A percentile compares a stretch with the other conserved stretches of the same genome.
phyloP scores from a whole-genome alignment of 1,140 invertebrate genomes.

The Lepidurus couesii region DNA sequence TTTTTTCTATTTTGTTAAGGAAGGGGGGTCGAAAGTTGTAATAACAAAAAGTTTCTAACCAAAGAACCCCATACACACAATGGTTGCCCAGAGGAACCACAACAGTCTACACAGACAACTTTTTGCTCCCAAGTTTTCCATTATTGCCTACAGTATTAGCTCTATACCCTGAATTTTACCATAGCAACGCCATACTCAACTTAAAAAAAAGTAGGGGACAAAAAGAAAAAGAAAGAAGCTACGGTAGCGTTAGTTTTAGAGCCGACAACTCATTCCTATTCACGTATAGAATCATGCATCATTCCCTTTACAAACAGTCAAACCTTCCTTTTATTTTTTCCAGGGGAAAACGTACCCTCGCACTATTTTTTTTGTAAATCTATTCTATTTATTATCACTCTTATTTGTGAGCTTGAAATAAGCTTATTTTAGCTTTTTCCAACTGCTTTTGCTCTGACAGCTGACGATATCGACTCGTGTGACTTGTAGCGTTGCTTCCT shows the following conservation, averaged over 20 bases:
- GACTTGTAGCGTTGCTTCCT: no score
- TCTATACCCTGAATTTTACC: background rate
- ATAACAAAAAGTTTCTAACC: background rate
- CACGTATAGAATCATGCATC: background rate
- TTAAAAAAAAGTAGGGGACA: background rate
- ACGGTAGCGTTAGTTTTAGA: background rate
- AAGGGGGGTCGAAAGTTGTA: background rate
- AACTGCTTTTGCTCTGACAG: no score
- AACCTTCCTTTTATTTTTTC: background rate
- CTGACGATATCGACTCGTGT: no score
- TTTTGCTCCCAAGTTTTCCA: background rate
- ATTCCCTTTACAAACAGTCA: background rate
- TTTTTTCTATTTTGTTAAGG: background rate
- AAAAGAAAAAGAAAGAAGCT: background rate
- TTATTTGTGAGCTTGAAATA: no score
- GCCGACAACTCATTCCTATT: background rate
- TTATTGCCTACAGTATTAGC: background rate
- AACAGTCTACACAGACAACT: background rate
- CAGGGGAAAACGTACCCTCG: background rate
- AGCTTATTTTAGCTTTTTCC: no score
- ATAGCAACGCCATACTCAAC: background rate
- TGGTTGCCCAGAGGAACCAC: conserved; percentile 16
- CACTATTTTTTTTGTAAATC: no score
- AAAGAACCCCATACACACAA: background rate
- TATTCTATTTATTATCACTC: no score